A percentile compares a stretch with the other conserved stretches of the same genome.
phyloP scores from a whole-genome alignment of 2,113 vertebrate genomes.

The Origma solitaria region DNA sequence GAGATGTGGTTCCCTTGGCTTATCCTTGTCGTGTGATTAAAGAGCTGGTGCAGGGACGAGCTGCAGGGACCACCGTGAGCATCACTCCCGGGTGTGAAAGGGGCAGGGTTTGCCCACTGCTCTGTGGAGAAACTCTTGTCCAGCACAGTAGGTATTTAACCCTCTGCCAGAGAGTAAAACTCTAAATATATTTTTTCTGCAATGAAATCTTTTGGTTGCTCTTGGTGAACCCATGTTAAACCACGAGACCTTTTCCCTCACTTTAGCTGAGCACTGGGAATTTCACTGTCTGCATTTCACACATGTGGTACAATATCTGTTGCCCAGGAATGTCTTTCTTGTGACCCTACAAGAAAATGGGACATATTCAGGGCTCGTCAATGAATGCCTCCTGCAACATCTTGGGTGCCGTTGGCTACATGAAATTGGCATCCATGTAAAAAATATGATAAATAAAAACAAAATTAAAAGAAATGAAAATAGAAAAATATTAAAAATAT shows the following conservation, averaged over 20 bases:
- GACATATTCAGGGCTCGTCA: background rate
- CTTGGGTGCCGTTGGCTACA: fast-evolving
- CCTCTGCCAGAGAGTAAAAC: background rate
- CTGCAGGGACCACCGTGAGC: background rate
- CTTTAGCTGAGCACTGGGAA: background rate
- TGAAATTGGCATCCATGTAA: fast-evolving
- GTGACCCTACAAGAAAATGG: background rate
- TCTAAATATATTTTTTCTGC: background rate
- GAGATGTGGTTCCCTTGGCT: fast-evolving
- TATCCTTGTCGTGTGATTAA: background rate
- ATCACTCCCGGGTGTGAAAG: fast-evolving
- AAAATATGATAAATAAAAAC: background rate
- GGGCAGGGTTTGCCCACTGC: background rate
- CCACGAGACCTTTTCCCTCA: background rate
- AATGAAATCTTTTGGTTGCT: background rate
- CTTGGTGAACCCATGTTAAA: background rate
- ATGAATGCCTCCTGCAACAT: background rate
- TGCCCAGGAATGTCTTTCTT: background rate
- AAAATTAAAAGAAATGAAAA: background rate
- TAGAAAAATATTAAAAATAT: background rate
- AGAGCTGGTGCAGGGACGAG: background rate
- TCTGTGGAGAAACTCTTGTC: background rate
- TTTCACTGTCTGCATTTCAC: background rate
- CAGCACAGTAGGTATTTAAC: background rate
- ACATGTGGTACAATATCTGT: fast-evolving